These are phyloP conservation scores for Pseudochirops cupreus DNA, from an alignment of 2,797 vertebrate genomes.

Conservation along the genomic window DNA sequence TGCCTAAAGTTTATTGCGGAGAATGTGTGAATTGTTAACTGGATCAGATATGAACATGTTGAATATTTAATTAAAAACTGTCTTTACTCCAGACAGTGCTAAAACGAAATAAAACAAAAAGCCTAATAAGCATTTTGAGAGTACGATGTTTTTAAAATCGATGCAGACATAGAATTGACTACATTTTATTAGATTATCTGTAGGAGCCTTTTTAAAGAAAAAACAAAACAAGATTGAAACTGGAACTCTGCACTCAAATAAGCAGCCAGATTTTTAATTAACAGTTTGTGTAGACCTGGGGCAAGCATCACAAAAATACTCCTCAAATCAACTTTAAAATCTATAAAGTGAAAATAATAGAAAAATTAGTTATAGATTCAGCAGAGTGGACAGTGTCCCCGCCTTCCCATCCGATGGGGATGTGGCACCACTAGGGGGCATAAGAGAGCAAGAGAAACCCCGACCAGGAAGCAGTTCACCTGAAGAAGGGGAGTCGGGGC, in stretches of 20 bases:
- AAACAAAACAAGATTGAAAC: neutral
- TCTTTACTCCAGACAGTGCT: neutral
- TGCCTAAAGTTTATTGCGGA: neutral
- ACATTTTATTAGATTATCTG: neutral
- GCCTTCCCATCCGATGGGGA: neutral
- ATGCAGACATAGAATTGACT: neutral
- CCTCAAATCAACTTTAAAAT: neutral
- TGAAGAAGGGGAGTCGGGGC: neutral
- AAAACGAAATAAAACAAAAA: neutral
- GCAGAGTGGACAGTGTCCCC: neutral
- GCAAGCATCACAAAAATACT: neutral
- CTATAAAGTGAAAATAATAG: neutral
- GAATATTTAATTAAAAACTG: neutral
- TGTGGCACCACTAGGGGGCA: neutral
- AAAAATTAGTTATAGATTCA: neutral
- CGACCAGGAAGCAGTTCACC: neutral
- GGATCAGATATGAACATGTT: neutral
- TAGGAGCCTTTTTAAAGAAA: neutral
- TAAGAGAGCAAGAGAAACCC: neutral
- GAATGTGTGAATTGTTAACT: neutral
- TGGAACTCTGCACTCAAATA: neutral
- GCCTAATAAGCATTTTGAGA: neutral
- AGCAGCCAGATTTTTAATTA: neutral
- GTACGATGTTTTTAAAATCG: neutral
- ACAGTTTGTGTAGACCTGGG: neutral